Evolutionary conservation across 2,888 invertebrate species (phyloP), one percentile per base, ranked within the genome.

Genomic region (Cheilosia vernalis): DNA sequence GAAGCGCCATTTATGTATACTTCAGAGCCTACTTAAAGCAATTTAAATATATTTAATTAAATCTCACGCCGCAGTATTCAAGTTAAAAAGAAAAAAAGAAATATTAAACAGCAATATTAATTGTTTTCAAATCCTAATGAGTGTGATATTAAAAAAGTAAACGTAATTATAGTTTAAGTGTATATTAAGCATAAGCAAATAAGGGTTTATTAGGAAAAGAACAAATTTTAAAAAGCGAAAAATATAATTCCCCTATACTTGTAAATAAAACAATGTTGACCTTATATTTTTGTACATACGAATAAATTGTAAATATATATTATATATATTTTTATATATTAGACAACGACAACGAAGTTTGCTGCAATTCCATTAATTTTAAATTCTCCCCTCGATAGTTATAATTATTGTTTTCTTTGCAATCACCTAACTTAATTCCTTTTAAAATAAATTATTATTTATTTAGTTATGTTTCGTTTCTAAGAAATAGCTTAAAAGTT

Each of bases 121-220:
- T 81, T 85, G 85, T 85, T 85, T 85, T 85, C 81, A 88, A 89
- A 91, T 91, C 91, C 91, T 91, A 91, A 90, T 88, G 90, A 90
- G 91, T 91, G 91, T 91, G 91, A 91, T 91, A 91, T 91, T 91
- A 91, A 90, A 85, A 81, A 90, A 89, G 84, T 90, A 89, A 89
- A 88, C 55, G 21, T 80, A 86, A 78, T 58, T 78, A 37, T 69
- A 87, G 55, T 51, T 79, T 82, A 77, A 85, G 60, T 37, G 19
- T 30, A 67, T 77, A 82, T 83, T 76, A 87, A 87, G 88, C 79
- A 76, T 53, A 79, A 85, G 37, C 80, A 58, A 53, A 76, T 72
- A 61, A 44, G 63, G 2, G 17, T 67, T 69, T 67, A 55, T 47
- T 51, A 44, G 21, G 42, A 51, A 61, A 61, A 84, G 63, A 88